Evolutionary conservation across 2,888 invertebrate genomes (phyloP), one percentile per base, ranked within the genome.

Genomic region (Synergus itoensis): DNA sequence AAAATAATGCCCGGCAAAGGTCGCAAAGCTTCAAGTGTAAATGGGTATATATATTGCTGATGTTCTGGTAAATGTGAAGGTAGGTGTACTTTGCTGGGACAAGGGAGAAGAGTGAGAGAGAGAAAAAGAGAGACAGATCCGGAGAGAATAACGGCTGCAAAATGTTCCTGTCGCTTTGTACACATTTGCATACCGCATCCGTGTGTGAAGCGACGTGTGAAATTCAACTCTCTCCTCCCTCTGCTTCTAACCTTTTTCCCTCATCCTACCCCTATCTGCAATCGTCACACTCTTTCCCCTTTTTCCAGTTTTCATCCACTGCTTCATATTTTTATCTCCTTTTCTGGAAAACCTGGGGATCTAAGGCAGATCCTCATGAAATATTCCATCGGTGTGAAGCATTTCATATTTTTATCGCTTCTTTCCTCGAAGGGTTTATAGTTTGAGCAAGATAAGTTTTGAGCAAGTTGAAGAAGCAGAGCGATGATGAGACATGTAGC

Each of bases 141-240:
- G 62, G 12, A 36, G 53, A 53, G 53, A 73, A 73, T 48, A 73
- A 73, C 73, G 73, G 73, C 48, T 73, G 73, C 73, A 73, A 73
- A 73, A 73, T 73, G 73, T 73, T 73, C 73, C 76, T 67, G 83
- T 60, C 84, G 88, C 87, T 89, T 88, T 88, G 86, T 88, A 88
- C 85, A 89, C 88, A 89, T 89, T 89, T 89, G 87, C 89, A 88
- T 88, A 87, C 86, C 82, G 85, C 80, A 83, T 87, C 86, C 79
- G 86, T 86, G 84, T 87, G 86, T 80, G 84, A 84, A 82, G 62
- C 84, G 83, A 84, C 85, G 85, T 83, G 86, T 87, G 84, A 87
- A 88, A 87, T 88, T 86, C 85, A 84, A 83, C 85, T 82, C 81
- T n/a, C 77, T 78, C 79, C 77, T 76, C 78, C 80, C 73, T 67